phyloP scores from a whole-genome alignment of 2,113 vertebrate species.

The Azemiops feae region DNA sequence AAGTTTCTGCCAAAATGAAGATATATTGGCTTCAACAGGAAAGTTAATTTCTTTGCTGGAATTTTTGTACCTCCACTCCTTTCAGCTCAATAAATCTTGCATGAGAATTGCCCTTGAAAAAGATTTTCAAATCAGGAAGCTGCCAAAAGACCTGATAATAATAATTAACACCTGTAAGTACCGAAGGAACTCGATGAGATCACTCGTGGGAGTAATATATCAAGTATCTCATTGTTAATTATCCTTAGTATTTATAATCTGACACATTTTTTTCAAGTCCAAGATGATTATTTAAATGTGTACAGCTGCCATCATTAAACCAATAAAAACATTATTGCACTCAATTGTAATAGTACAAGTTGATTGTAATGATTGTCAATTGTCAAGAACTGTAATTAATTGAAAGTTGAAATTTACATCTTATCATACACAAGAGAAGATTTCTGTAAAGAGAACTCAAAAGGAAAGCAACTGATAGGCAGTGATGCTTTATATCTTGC shows the following conservation, averaged over 20 bases:
- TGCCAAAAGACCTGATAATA: background rate
- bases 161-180: background rate
- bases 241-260: background rate
- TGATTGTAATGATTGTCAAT: background rate
- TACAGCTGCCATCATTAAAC: background rate
- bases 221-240: background rate
- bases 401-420: background rate
- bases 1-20: background rate
- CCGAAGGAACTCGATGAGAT: background rate
- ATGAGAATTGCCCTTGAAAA: background rate
- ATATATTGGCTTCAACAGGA: background rate
- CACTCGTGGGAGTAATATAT: background rate
- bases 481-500: background rate
- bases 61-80: background rate
- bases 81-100: background rate
- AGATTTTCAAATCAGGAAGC: background rate
- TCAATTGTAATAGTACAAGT: background rate
- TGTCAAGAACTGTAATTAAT: background rate
- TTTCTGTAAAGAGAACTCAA: background rate
- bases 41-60: background rate
- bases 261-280: background rate
- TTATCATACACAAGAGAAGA: background rate
- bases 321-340: background rate
- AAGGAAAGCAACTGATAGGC: constrained; percentile 3
- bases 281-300: background rate